phyloP scores from a whole-genome alignment of 2,113 vertebrate genomes.

The Cathartes aura region DNA sequence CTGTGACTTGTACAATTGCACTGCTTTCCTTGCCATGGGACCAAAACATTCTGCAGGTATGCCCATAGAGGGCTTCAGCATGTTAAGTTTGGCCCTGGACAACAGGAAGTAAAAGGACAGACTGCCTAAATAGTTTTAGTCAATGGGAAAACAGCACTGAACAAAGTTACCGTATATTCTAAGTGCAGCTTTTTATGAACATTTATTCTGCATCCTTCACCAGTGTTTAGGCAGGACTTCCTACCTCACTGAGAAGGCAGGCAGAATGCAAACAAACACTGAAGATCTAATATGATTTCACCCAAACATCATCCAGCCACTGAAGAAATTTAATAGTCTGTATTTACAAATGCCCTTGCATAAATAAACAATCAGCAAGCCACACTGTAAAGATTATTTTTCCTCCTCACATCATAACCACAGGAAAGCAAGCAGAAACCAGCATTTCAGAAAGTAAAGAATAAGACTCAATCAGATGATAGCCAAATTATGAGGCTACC shows the following conservation, averaged over 20 bases:
- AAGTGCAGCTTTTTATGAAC: neutral
- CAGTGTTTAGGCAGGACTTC: neutral
- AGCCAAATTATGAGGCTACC: neutral
- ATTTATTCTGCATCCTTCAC: neutral
- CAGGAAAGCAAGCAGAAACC: neutral
- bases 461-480: neutral
- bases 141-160: neutral
- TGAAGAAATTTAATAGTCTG: neutral
- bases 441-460: neutral
- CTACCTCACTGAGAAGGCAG: neutral
- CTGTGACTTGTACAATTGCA: neutral
- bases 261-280: neutral
- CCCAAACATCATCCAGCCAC: neutral
- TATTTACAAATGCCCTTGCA: neutral
- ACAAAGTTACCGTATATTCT: fast-evolving
- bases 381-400: neutral
- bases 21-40: neutral
- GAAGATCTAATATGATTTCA: neutral
- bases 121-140: neutral
- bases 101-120: neutral
- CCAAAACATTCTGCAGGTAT: neutral
- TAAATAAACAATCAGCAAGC: neutral
- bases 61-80: neutral
- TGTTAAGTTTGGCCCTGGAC: neutral
- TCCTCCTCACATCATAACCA: neutral